Base-by-base conservation (phyloP, 2,797 vertebrate genomes). In the Stomatorhinus walkeri region DNA sequence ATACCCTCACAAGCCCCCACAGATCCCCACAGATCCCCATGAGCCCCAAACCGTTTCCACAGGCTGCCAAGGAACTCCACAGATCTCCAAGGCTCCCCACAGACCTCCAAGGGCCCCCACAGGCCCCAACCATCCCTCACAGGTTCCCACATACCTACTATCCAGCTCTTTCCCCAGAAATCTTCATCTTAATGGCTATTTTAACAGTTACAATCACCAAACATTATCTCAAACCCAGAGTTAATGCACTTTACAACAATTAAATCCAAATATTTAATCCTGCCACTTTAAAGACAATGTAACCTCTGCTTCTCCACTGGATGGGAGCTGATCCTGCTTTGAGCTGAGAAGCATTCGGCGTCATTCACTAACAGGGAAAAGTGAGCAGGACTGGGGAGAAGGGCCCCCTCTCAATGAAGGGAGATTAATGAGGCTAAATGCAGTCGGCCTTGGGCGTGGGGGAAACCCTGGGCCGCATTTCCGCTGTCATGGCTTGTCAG, bases 351-450 rank as follows among this genome's bases (percentile, higher is more conserved):
- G 64, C 40, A 79, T 79, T 40, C 19, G 6, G 36, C 40, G 5
- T 79, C 40, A 79, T 40, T 40, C 40, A 43, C 36, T n/a, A 43
- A 40, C 4, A n/a, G 32, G 72, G 72, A 79, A 79, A 79, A 79
- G 40, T 79, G 40, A 79, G 72, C 7, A 79, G 40, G 36, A 14
- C 12, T 43, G 72, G 72, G 72, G 32, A 19, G 7, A 46, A 6
- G 12, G 72, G 12, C 32, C 72, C 72, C 10, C 28, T 1, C 72
- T 43, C 36, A 1, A 36, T 76, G 68, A 76, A 19, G 36, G 72
- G 7, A 79, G 72, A 79, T 79, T 79, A 43, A 79, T 79, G 72
- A 79, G 72, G 72, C 72, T 46, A 46, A 79, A 79, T 79, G 40
- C 36, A 79, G 36, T 43, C 36, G 28, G 72, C 72, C 72, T 46